Evolutionary conservation across 2,797 vertebrate genomes (phyloP).

Genomic region (Moxostoma hubbsi): DNA sequence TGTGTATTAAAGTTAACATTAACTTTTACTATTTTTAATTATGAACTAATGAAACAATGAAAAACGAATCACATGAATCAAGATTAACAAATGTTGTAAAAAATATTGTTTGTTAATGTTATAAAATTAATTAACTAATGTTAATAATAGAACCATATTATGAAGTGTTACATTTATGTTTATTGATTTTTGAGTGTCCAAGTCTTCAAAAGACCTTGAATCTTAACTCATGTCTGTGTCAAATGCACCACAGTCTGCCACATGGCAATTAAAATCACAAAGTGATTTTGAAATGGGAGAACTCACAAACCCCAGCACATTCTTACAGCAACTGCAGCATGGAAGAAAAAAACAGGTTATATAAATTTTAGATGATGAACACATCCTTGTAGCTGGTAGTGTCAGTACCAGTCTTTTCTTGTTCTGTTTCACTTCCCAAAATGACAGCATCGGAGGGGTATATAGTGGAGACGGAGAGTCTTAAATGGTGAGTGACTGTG

Average conservation of each 20-base stretch:
- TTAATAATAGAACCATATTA: no score
- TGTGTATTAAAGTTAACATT: no score
- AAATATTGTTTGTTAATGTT: no score
- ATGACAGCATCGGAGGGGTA: slow-evolving; percentile 52
- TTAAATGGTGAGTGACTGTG: slow-evolving; percentile 59
- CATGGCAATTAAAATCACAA: slow-evolving; percentile 36
- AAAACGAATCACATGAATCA: no score
- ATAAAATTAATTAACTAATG: no score
- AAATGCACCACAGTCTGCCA: background rate
- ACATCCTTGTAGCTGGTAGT: slow-evolving; percentile 56
- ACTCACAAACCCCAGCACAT: slow-evolving; percentile 35
- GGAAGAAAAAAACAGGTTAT: slow-evolving; percentile 54
- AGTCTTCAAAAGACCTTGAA: background rate
- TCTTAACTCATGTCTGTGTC: background rate
- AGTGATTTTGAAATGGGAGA: slow-evolving; percentile 46
- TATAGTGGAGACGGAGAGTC: slow-evolving; percentile 56
- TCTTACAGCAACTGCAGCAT: slow-evolving; percentile 47
- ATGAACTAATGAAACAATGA: no score
- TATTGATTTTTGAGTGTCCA: background rate
- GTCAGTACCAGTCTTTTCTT: slow-evolving; percentile 58
- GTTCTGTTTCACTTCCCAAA: slow-evolving; percentile 56
- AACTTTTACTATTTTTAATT: no score
- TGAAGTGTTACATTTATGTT: background rate
- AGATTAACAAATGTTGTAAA: no score
- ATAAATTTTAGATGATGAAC: slow-evolving; percentile 61